Conservation (phyloP, 2,113 vertebrate genomes). For the Acrocephalus arundinaceus region DNA sequence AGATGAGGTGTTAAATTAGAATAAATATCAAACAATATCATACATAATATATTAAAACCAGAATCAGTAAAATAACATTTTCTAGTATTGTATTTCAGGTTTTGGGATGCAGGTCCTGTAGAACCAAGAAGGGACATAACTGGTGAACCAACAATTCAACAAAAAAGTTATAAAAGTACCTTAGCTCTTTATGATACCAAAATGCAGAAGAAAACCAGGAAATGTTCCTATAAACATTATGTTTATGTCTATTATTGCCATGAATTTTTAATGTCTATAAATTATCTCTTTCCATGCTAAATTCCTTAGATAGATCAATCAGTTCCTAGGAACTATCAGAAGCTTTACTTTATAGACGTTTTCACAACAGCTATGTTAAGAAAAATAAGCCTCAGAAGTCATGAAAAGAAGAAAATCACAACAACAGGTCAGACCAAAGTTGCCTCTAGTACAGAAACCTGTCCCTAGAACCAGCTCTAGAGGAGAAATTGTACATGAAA, state of each 20-base stretch:
- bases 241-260: not conserved
- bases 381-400: conserved; percentile 14
- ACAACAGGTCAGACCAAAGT: not conserved
- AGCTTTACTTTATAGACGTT: not conserved
- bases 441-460: not conserved
- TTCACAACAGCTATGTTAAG: not conserved
- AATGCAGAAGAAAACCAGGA: not conserved
- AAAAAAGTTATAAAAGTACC: not conserved
- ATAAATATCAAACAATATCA: not conserved
- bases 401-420: not conserved
- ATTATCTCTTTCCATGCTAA: not conserved
- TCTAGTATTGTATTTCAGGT: not conserved
- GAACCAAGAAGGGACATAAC: not conserved
- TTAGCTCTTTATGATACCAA: not conserved
- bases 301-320: not conserved
- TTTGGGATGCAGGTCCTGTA: not conserved
- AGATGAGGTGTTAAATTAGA: not conserved
- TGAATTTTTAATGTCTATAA: not conserved
- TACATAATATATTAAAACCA: not conserved
- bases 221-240: not conserved
- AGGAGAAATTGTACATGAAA: not conserved
- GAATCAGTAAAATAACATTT: not conserved
- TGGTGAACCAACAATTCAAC: not conserved
- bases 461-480: not conserved
- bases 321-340: not conserved